phyloP scores from a whole-genome alignment of 2,888 invertebrate species.

The Trissolcus brochymenae region DNA sequence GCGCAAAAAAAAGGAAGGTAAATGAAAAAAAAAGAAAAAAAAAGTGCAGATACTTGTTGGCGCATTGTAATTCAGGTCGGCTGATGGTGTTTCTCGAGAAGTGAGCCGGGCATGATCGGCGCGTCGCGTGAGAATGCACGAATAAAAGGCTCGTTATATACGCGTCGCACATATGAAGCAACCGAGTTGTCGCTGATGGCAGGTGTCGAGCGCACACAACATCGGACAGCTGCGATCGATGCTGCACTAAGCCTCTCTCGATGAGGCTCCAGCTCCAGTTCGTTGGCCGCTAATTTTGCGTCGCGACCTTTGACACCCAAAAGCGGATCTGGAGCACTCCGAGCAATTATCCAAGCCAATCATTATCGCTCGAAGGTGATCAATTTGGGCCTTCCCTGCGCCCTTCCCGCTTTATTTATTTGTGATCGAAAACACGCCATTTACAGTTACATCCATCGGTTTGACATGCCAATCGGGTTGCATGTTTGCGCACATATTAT shows the following conservation, averaged over 20 bases:
- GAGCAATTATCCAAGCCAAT: slow-evolving; percentile 11
- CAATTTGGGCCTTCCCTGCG: neutral
- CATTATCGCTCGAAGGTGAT: slow-evolving; percentile 1
- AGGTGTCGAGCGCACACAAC: slow-evolving; percentile 66
- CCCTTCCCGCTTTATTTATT: neutral
- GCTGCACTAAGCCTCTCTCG: slow-evolving; percentile 65
- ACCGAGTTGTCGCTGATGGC: slow-evolving; percentile 71
- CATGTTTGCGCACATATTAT: neutral
- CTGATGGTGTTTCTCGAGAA: slow-evolving; percentile 43
- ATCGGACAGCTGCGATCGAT: slow-evolving; percentile 73
- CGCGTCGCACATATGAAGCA: slow-evolving; percentile 60
- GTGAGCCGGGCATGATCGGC: slow-evolving; percentile 43
- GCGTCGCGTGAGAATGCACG: slow-evolving; percentile 54
- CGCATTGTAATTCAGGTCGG: slow-evolving; percentile 51
- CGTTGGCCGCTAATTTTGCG: slow-evolving; percentile 25
- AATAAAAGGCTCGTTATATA: slow-evolving; percentile 47
- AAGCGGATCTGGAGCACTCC: slow-evolving; percentile 32
- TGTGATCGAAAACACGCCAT: slow-evolving; percentile 2
- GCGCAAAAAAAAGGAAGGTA: neutral
- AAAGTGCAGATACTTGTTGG: slow-evolving; percentile 31
- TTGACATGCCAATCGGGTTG: too few species aligned
- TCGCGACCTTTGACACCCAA: slow-evolving; percentile 42
- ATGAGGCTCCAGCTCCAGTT: slow-evolving; percentile 53
- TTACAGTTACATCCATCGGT: slow-evolving; percentile 2
- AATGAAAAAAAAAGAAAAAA: slow-evolving; percentile 11